phyloP scores from a whole-genome alignment of 2,888 invertebrate species.

The Torymus aiolomorphi region DNA sequence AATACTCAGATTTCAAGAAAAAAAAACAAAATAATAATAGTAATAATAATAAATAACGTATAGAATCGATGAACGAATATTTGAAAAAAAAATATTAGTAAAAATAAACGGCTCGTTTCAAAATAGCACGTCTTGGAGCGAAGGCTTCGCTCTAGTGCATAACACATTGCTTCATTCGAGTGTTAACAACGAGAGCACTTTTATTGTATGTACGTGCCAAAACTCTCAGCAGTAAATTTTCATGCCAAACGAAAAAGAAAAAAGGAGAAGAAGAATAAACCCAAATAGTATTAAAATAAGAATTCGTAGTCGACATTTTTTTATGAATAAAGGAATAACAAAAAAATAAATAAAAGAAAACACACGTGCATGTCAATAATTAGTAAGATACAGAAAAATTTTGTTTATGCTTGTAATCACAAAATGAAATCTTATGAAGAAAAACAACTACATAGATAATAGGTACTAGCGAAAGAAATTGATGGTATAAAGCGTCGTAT shows the following conservation, averaged over 20 bases:
- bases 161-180: conserved; percentile 6
- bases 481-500: background rate
- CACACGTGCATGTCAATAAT: conserved; percentile 10
- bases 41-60: background rate
- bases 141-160: background rate
- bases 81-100: background rate
- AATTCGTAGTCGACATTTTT: background rate
- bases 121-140: conserved; percentile 26
- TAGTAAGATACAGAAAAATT: conserved; percentile 10
- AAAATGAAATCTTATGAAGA: background rate
- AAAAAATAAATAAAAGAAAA: too few relatives aligned
- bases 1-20: conserved; percentile 40
- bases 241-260: too few relatives aligned
- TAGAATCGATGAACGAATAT: conserved; percentile 38
- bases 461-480: background rate
- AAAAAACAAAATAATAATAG: background rate
- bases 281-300: background rate
- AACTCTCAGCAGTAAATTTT: too few relatives aligned
- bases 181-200: background rate
- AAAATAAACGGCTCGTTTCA: conserved; percentile 40
- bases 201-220: too few relatives aligned
- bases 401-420: conserved; percentile 13
- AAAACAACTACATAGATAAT: background rate
- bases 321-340: conserved; percentile 4
- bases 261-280: background rate